Evolutionary conservation across 1,140 invertebrate genomes (phyloP).

Genomic region (Zaprionus ornatus): DNA sequence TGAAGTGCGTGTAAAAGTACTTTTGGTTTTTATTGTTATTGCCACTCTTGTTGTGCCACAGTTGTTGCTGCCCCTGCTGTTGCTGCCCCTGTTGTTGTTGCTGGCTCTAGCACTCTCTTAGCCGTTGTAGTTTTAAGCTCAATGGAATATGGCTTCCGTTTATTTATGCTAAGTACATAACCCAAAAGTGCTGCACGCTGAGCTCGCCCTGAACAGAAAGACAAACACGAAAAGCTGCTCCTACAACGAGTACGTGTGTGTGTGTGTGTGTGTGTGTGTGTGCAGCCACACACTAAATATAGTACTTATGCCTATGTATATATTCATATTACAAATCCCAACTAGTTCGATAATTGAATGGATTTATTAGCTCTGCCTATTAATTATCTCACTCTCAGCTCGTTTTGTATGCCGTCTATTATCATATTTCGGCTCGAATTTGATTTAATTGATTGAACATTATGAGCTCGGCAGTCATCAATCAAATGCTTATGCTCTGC

Average conservation of each 20-base stretch:
- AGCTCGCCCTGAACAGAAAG: not conserved
- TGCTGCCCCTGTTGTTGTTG: conserved; percentile 16
- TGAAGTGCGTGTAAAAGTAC: conserved; percentile 72
- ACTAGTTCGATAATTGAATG: not conserved
- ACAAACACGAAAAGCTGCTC: not conserved
- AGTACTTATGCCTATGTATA: not conserved
- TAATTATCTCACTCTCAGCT: not conserved
- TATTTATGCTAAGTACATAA: conserved; percentile 46
- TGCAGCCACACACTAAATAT: too few relatives aligned
- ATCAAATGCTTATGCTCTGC: conserved; percentile 6
- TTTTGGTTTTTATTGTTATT: conserved; percentile 56
- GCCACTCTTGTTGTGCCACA: conserved; percentile 41
- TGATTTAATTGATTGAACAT: conserved; percentile 30
- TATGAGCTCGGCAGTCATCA: conserved; percentile 31
- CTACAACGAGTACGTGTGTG: not conserved
- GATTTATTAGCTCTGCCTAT: not conserved
- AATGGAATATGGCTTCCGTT: conserved; percentile 12
- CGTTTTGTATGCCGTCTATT: conserved; percentile 30
- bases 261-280: not conserved
- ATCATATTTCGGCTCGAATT: conserved; percentile 38
- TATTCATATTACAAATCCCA: not conserved
- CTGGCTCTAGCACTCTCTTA: conserved; percentile 31
- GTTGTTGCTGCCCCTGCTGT: not conserved
- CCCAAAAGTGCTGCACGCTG: conserved; percentile 12
- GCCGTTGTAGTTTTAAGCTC: conserved; percentile 36